Conservation (phyloP, 2,888 invertebrate genomes). For the Pasiphila rectangulata region DNA sequence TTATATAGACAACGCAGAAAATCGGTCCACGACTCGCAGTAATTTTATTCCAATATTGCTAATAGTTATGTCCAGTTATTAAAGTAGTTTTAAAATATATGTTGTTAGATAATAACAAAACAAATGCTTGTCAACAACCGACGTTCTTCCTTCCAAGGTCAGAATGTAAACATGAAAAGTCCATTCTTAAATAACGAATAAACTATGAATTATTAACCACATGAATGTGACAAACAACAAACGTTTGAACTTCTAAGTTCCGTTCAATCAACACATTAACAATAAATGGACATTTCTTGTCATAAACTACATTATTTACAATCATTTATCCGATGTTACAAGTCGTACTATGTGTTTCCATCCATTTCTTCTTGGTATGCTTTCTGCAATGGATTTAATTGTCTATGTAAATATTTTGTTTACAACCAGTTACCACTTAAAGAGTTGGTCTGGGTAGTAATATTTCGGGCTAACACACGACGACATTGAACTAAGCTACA, state of each 20-base stretch:
- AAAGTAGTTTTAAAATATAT: too few species aligned
- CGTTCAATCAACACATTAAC: slow-evolving; percentile 10
- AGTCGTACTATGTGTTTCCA: slow-evolving; percentile 68
- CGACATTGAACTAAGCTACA: slow-evolving; percentile 71
- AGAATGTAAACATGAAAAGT: not conserved
- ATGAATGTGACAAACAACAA: slow-evolving; percentile 10
- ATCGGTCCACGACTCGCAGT: too few species aligned
- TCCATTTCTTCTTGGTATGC: slow-evolving; percentile 71
- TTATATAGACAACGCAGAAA: too few species aligned
- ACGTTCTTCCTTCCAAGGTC: not conserved
- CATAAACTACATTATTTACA: slow-evolving; percentile 23
- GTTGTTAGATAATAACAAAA: too few species aligned
- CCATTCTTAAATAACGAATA: slow-evolving; percentile 4
- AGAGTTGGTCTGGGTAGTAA: slow-evolving; percentile 35
- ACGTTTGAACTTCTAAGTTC: slow-evolving; percentile 6
- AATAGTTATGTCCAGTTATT: too few species aligned
- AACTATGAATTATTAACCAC: slow-evolving; percentile 5
- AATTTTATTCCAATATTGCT: too few species aligned
- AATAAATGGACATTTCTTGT: slow-evolving; percentile 20
- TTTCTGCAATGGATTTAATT: slow-evolving; percentile 77
- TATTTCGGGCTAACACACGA: slow-evolving; percentile 37
- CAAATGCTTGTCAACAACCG: not conserved
- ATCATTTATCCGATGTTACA: slow-evolving; percentile 51
- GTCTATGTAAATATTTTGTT: slow-evolving; percentile 55
- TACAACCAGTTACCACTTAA: slow-evolving; percentile 32